Conservation (phyloP, 2,888 invertebrate species). For the Halictus quadricinctus region DNA sequence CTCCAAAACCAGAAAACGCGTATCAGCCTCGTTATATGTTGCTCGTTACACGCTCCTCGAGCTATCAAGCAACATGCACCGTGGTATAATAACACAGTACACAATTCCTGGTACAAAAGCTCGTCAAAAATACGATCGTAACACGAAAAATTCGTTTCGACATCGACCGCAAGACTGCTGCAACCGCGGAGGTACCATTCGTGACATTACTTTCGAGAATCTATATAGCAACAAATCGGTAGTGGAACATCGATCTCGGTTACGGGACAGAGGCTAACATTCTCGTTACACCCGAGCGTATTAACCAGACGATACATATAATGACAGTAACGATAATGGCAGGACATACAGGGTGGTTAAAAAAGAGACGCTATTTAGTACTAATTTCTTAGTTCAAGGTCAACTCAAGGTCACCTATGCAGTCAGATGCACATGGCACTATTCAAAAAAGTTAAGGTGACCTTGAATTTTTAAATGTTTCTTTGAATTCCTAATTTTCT, state of each 20-base stretch:
- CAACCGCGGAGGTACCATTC: neutral
- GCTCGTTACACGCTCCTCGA: neutral
- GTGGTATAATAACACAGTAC: neutral
- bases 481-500: too few species aligned
- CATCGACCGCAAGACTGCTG: neutral
- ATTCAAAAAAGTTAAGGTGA: neutral
- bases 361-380: neutral
- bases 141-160: slow-evolving; percentile 5
- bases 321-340: neutral
- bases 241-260: neutral
- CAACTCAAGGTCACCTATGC: neutral
- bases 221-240: neutral
- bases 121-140: neutral
- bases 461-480: neutral
- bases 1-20: neutral
- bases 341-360: neutral
- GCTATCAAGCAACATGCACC: neutral
- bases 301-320: neutral
- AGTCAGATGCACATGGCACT: neutral
- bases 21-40: neutral
- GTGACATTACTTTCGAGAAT: neutral
- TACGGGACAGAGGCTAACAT: neutral
- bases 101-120: neutral
- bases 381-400: neutral
- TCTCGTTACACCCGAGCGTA: neutral